Base-by-base conservation (phyloP, 1,140 invertebrate genomes). In the Pachypsylla venusta region DNA sequence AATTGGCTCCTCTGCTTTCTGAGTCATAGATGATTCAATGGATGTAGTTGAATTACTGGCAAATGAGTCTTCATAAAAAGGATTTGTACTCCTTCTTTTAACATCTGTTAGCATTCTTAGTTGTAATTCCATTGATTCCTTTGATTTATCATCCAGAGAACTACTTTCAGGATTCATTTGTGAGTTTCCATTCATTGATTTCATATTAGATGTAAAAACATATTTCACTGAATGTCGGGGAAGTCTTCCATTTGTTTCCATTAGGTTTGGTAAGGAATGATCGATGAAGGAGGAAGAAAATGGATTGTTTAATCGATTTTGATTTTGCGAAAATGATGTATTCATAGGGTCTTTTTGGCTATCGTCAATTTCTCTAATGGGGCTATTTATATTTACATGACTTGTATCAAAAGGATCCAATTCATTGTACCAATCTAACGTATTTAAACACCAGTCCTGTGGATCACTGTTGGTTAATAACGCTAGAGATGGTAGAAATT, bases 81-180 rank as follows among this genome's bases (percentile, higher is more conserved):
- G 42, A n/a, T 48, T 48, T 48, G 42, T 48, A 48, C 42, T 19
- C 22, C 22, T 48, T n/a, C 22, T 48, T 22, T 48, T 48, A 4
- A 48, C 42, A 48, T 48, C 42, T 48, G 16, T 48, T 48, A 48
- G 16, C 42, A 48, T 48, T 48, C 22, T n/a, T 7, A 48, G 22
- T 48, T 48, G 42, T 19, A 48, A 19, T 48, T 48, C 42, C 16
- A 48, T 48, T 3, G 42, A 48, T 48, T 48, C n/a, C 22, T 48
- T 48, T 19, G 42, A 48, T 48, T 48, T 48, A n/a, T 48, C 42
- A 22, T 48, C 42, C 16, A 48, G 22, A 5, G 42, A 7, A 22
- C 16, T 19, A 10, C n/a, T 48, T 48, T n/a, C 16, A 48, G n/a
- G 22, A n/a, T 5, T 7, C 42, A n/a, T 48, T 48, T 48, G 42